Conservation (phyloP, 2,113 vertebrate genomes). For the Podiceps cristatus region DNA sequence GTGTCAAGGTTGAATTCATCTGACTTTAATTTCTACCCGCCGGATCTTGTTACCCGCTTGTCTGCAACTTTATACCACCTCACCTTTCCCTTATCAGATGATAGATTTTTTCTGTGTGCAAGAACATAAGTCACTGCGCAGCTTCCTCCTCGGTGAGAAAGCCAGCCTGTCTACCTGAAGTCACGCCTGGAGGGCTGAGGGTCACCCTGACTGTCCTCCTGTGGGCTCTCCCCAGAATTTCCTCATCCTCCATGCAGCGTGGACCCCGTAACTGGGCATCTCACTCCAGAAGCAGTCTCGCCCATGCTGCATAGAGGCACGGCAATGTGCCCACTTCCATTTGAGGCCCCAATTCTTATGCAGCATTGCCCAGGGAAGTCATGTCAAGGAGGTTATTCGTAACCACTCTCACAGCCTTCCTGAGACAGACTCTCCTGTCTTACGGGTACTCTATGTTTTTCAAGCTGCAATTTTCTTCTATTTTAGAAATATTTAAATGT, state of each 20-base stretch:
- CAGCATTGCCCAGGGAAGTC: neutral
- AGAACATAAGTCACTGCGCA: neutral
- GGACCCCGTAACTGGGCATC: neutral
- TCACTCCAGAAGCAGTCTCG: neutral
- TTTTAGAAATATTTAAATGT: neutral
- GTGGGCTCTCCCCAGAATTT: neutral
- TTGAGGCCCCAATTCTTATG: neutral
- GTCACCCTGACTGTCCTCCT: neutral
- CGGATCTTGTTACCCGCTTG: neutral
- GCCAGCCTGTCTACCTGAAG: neutral
- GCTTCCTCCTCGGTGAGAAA: neutral
- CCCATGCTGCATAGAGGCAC: accelerated
- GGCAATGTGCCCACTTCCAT: accelerated
- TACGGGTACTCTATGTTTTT: neutral
- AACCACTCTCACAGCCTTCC: neutral
- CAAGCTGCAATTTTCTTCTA: neutral
- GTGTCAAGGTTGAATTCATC: neutral
- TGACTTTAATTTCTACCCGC: neutral
- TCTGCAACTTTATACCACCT: neutral
- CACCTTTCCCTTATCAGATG: neutral
- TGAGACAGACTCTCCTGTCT: neutral
- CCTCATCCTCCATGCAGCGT: accelerated
- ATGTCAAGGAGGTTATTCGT: neutral
- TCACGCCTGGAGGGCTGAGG: neutral
- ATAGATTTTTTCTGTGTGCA: neutral